Evolutionary conservation across 2,113 vertebrate species (phyloP).

Genomic region (Sphyrna mokarran): DNA sequence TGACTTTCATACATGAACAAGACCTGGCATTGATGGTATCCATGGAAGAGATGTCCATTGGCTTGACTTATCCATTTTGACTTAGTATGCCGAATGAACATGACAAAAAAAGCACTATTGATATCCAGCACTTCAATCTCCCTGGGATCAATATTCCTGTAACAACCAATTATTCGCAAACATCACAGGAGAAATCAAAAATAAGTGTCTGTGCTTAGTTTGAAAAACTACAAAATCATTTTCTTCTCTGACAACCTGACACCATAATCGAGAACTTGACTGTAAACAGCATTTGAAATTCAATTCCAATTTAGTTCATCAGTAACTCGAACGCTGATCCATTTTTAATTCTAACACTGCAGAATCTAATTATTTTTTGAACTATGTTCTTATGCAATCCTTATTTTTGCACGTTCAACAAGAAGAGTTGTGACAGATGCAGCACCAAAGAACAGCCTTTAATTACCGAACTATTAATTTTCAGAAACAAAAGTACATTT

Average conservation of each 20-base stretch:
- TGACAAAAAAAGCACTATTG: not conserved
- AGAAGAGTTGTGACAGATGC: not conserved
- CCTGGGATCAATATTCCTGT: not conserved
- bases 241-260: not conserved
- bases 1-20: not conserved
- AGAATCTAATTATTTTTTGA: not conserved
- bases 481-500: not conserved
- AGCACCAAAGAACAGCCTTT: not conserved
- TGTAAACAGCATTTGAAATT: not conserved
- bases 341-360: slow-evolving; percentile 5
- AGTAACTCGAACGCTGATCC: not conserved
- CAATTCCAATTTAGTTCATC: not conserved
- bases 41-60: not conserved
- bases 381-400: not conserved
- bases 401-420: not conserved
- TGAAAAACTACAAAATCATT: not conserved
- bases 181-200: not conserved
- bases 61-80: not conserved
- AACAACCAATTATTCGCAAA: not conserved
- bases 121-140: slow-evolving; percentile 1
- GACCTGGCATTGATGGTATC: not conserved
- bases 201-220: not conserved
- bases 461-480: not conserved
- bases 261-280: not conserved
- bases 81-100: not conserved